A percentile compares a stretch with the other conserved stretches of the same genome.
Conservation (phyloP, 2,888 invertebrate genomes). For the Limnephilus auricula region DNA sequence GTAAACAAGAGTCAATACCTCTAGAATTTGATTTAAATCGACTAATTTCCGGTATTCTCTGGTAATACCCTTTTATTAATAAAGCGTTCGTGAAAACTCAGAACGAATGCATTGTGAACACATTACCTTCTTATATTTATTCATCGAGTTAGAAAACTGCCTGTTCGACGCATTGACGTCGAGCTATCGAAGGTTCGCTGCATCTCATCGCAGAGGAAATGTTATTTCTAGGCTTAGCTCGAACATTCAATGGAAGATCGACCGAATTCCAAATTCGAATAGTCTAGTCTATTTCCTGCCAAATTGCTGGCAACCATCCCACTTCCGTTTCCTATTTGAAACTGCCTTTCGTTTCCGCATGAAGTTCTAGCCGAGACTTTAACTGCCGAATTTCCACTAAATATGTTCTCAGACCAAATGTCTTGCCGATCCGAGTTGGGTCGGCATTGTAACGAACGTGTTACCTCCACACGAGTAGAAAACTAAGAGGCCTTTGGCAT, state of each 20-base stretch:
- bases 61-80: no score
- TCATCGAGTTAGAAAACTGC: background rate
- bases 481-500: background rate
- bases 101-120: background rate
- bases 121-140: background rate
- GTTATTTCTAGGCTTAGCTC: slow-evolving; percentile 40
- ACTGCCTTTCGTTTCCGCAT: slow-evolving; percentile 64
- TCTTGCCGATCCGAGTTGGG: background rate
- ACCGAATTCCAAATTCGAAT: slow-evolving; percentile 53
- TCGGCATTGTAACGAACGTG: background rate
- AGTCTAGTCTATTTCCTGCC: slow-evolving; percentile 63
- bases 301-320: slow-evolving; percentile 66
- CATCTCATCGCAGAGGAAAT: slow-evolving; percentile 24
- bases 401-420: slow-evolving; percentile 23
- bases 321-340: slow-evolving; percentile 66
- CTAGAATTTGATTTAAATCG: no score
- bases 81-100: background rate
- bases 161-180: background rate
- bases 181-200: background rate
- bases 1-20: no score
- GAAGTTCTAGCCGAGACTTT: slow-evolving; percentile 51
- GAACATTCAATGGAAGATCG: slow-evolving; percentile 62
- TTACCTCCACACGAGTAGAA: background rate
- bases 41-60: no score
- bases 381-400: slow-evolving; percentile 27